These are phyloP conservation scores for Ceyx melanurus DNA, from an alignment of 2,113 vertebrate genomes.

Conservation along the genomic window DNA sequence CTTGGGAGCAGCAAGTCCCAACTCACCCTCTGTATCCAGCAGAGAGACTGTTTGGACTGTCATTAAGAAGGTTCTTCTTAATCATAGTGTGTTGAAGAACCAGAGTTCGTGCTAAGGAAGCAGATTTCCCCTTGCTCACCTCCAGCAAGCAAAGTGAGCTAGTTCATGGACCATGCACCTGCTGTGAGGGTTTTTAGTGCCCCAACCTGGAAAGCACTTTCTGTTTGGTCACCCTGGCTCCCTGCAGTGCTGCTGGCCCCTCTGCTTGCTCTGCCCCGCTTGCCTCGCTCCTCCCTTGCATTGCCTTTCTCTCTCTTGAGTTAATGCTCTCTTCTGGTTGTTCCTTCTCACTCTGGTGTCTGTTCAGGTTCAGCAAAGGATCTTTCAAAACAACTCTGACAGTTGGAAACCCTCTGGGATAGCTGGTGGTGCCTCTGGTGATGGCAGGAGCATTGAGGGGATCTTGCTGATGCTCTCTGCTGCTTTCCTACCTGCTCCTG, in stretches of 20 bases:
- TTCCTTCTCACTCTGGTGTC: neutral
- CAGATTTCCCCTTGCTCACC: neutral
- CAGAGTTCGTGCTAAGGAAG: neutral
- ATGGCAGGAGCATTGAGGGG: neutral
- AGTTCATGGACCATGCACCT: rapidly evolving
- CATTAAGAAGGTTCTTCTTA: neutral
- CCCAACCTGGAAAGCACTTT: neutral
- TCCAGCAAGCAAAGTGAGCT: neutral
- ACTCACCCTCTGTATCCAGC: neutral
- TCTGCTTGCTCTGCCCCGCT: neutral
- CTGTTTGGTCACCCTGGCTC: neutral
- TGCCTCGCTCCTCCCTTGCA: neutral
- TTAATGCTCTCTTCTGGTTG: neutral
- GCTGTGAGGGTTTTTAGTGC: neutral
- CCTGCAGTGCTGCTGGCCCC: neutral
- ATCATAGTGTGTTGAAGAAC: neutral
- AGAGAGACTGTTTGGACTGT: neutral
- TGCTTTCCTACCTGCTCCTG: neutral
- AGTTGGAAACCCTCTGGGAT: neutral
- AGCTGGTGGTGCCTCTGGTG: neutral
- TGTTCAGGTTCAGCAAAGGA: neutral
- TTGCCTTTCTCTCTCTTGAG: neutral
- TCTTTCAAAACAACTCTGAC: rapidly evolving
- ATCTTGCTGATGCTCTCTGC: neutral
- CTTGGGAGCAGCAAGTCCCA: neutral